Base-by-base conservation (phyloP, 2,888 invertebrate species). In the Drosophila demipolita region DNA sequence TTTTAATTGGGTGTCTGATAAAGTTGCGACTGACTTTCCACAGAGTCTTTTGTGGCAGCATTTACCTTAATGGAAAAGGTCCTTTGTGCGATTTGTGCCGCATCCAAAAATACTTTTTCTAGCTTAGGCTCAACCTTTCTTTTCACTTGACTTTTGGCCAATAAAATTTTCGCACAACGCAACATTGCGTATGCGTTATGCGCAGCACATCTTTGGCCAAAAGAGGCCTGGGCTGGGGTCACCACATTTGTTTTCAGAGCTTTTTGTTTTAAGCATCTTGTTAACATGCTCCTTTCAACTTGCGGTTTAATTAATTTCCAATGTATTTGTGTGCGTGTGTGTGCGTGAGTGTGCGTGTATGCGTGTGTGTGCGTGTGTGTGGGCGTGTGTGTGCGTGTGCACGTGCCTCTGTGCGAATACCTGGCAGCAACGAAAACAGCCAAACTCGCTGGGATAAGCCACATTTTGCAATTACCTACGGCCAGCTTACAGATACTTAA, bases 1-100 rank as follows among this genome's bases (percentile, higher is more conserved):
- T 87, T 86, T 86, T 86, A 86, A 86, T 86, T 86, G 85, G 85
- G 85, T 86, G 85, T 83, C 85, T 86, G 85, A 86, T 86, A 87
- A 86, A 86, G 85, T 86, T 86, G 77, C 55, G 69, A 54, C 36
- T 38, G 38, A 26, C 7, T 38, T 36, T 35, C 59, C 48, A 32
- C 50, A 29, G 60, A 29, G 54, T 33, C 12, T 20, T 23, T 45
- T 68, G 12, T 62, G 63, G 50, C 54, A 45, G 52, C 71, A 65
- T 85, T 84, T 77, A 85, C 85, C 85, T 85, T 85, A 87, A 85
- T 85, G 73, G 75, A 81, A 85, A 87, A 81, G 73, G 87, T 71
- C 57, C 61, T 76, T 61, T 62, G 73, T 59, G 73, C 57, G 83
- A 61, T 75, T 80, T 69, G 62, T 64, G 48, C 35, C 23, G 26